Percentiles rank a stretch among this genome's conserved stretches.
Conservation (phyloP, 1,140 invertebrate species). For the Papilio polytes region DNA sequence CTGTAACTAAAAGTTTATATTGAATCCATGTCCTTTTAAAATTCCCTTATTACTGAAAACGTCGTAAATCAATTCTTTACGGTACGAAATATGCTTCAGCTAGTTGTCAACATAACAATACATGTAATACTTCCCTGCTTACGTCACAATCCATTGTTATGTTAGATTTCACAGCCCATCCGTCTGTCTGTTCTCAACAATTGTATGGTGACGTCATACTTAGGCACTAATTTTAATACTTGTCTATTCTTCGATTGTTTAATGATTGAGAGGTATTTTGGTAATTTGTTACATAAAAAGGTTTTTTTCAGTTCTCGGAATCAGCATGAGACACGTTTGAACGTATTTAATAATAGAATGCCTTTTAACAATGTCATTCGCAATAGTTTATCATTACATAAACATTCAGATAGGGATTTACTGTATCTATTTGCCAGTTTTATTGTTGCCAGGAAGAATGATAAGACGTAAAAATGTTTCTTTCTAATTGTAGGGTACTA, state of each 20-base stretch:
- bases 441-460: neutral
- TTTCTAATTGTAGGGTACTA: neutral
- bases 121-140: constrained; percentile 26
- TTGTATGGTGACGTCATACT: constrained; percentile 10
- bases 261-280: constrained; percentile 2
- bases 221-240: neutral
- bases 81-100: neutral
- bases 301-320: neutral
- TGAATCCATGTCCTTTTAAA: neutral
- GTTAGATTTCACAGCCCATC: constrained; percentile 32
- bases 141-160: constrained; percentile 35
- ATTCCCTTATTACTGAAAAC: neutral
- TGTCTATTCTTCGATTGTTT: constrained; percentile 20
- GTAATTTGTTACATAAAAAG: neutral
- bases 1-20: neutral
- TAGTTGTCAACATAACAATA: constrained; percentile 26
- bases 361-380: neutral
- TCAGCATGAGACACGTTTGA: too few relatives aligned
- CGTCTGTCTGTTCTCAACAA: constrained; percentile 22
- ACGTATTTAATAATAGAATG: neutral
- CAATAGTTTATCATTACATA: neutral
- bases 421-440: neutral
- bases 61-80: neutral
- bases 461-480: too few relatives aligned
- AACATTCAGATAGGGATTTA: too few relatives aligned